phyloP scores from a whole-genome alignment of 2,797 vertebrate genomes.

The Gallinago nigripennis region DNA sequence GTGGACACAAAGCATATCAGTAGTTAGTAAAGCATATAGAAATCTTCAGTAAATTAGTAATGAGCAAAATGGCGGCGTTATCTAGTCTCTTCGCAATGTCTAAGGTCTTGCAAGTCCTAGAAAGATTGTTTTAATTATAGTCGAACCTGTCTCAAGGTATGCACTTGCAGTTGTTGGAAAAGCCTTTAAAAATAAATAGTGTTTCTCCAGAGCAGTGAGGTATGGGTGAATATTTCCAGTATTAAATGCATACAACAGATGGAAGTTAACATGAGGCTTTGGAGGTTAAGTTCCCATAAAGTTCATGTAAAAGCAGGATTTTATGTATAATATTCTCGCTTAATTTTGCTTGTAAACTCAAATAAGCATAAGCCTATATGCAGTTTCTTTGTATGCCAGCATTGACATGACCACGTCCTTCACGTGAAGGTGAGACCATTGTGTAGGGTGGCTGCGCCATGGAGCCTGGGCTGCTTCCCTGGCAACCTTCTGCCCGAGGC shows the following conservation, averaged over 20 bases:
- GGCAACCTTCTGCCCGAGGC: background rate
- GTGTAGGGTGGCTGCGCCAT: background rate
- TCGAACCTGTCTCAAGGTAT: background rate
- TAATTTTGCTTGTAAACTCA: background rate
- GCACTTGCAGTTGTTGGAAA: background rate
- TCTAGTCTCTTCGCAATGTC: background rate
- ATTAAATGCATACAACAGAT: background rate
- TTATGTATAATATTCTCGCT: background rate
- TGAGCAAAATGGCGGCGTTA: accelerated
- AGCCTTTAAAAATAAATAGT: background rate
- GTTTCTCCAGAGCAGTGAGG: background rate
- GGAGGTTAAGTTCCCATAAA: background rate
- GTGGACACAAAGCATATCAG: background rate
- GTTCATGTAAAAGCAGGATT: background rate
- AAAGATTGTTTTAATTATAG: background rate
- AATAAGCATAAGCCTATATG: background rate
- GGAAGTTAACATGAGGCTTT: background rate
- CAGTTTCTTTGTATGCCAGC: background rate
- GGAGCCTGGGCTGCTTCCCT: background rate
- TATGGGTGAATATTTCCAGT: background rate
- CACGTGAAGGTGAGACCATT: background rate
- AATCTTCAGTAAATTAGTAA: background rate
- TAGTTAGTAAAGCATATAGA: background rate
- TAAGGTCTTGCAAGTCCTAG: background rate
- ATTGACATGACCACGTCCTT: background rate